Evolutionary conservation across 2,113 vertebrate genomes (phyloP).

Genomic region (Lethenteron reissneri): DNA sequence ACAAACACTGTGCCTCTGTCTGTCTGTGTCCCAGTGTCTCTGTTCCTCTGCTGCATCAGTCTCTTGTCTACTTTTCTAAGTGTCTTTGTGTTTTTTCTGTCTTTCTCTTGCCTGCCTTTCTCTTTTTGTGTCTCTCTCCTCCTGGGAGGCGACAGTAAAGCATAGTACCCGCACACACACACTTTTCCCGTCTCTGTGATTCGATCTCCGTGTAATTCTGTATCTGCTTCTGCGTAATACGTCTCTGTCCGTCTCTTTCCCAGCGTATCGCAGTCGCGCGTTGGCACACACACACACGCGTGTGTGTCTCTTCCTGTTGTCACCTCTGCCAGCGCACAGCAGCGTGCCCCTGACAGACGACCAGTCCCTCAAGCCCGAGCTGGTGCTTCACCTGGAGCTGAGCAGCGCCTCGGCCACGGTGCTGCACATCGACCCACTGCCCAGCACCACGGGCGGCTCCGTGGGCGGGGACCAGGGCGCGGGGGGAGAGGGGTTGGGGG

Average conservation of each 20-base stretch:
- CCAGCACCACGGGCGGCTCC: constrained; percentile 13
- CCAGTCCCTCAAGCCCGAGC: constrained; percentile 38
- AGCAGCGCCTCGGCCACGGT: constrained; percentile 50
- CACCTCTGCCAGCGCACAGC: too few relatives aligned
- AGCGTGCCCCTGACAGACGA: background rate
- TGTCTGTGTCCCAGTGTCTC: background rate
- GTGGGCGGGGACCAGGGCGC: constrained; percentile 9
- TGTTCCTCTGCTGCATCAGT: background rate
- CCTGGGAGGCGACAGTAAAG: background rate
- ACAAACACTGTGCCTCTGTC: background rate
- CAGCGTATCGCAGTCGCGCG: background rate
- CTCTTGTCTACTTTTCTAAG: background rate
- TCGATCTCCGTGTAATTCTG: background rate
- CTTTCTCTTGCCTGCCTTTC: background rate
- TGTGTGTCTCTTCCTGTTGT: background rate
- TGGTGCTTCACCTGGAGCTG: constrained; percentile 37
- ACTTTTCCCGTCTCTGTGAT: too few relatives aligned
- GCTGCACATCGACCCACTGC: constrained; percentile 24
- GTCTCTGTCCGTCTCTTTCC: background rate
- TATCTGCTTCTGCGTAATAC: background rate
- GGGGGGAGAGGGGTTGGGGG: background rate
- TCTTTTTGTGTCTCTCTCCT: background rate
- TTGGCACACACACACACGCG: background rate
- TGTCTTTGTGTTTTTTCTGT: background rate
- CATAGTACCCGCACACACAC: too few relatives aligned